Base-by-base conservation (phyloP, 1,140 invertebrate genomes). In the Scylla paramamosain region DNA sequence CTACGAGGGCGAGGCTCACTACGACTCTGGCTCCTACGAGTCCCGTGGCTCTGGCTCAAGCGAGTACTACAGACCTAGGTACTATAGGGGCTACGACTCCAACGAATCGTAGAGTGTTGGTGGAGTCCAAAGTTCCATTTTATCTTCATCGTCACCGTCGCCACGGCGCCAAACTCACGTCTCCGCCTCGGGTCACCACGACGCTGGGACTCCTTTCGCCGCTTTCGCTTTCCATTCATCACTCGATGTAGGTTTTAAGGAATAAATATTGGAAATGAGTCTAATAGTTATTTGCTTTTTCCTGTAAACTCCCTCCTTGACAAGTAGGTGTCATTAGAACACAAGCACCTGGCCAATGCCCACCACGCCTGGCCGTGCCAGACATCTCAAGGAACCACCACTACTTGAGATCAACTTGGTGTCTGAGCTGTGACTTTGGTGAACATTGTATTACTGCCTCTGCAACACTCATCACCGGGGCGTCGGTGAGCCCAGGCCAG, bases 1-100 rank as follows among this genome's bases (percentile, higher is more conserved):
- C 84, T 87, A 39, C 84, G 84, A 87, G 31, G 84, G 84, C 31
- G 84, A 87, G 31, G 31, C 84, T 32, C 84, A 28, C 84, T 84
- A 84, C 83, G n/a, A 28, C 83, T 32, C n/a, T 84, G 83, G 31
- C n/a, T 29, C 16, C 83, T 84, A 28, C 28, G 83, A 84, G 16
- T 84, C n/a, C 31, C 12, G n/a, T 4, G 8, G 12, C 83, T 25
- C 10, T 12, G 67, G n/a, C 20, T 77, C 67, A 6, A 0, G 67
- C 20, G 67, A 77, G 67, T 77, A 25, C 25, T 77, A 77, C 67
- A n/a, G n/a, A 1, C 20, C 20, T 20, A 12, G 67, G 6, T 25
- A n/a, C 67, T 59, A 16, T 8, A 59, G 52, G 10, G 52, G 52
- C 10, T 7, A n/a, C 84, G 84, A 39, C 31, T 39, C 31, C 39